Evolutionary conservation across 37 sponge, comb jelly and placozoan species (phyloP), one percentile per base, ranked within the genome.

Genomic region (Lycopodina hypogea): DNA sequence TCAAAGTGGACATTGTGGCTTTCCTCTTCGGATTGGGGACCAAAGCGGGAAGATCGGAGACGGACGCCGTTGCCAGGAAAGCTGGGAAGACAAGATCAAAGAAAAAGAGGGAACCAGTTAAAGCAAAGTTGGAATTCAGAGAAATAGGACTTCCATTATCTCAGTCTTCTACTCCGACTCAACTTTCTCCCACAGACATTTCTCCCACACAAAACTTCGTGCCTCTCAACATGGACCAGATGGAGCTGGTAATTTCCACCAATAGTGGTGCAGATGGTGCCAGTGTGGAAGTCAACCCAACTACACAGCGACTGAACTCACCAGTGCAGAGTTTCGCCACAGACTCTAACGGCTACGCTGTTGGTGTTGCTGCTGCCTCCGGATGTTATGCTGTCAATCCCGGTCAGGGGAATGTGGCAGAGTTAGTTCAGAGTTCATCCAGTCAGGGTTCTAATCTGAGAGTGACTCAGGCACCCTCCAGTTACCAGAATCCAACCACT

Each of bases 1-100:
- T 86, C 28, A 90, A 90, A 45, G 56, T 74, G 1, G 78, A 90
- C 30, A 82, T 90, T 1, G 50, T 75, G 29, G 72, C 71, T 19
- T 50, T 70, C 38, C 45, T 84, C 30, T 77, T 70, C 33, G 84
- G 78, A 9, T 38, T 84, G 18, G 84, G 78, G 22, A 69, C 71
- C 14, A 58, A 42, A 34, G 56, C 52, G 3, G 56, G 72, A 18
- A 24, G 68, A 28, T 58, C 59, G 32, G 74, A 55, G 26, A 65
- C 56, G 15, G 69, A 50, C 14, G 56, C 30, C 36, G 17, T 30
- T 14, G 38, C 26, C 22, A 21, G 35, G 2, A 19, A 24, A 8
- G 24, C 26, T 33, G 39, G n/a, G 12, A 35, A 51, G 40, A 15
- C 61, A 7, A 55, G 55, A 32, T 26, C 36, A 1, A 53, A 38